Percentiles rank a stretch among this genome's conserved stretches.
phyloP scores from a whole-genome alignment of 2,797 vertebrate genomes.

The Natrix natrix region DNA sequence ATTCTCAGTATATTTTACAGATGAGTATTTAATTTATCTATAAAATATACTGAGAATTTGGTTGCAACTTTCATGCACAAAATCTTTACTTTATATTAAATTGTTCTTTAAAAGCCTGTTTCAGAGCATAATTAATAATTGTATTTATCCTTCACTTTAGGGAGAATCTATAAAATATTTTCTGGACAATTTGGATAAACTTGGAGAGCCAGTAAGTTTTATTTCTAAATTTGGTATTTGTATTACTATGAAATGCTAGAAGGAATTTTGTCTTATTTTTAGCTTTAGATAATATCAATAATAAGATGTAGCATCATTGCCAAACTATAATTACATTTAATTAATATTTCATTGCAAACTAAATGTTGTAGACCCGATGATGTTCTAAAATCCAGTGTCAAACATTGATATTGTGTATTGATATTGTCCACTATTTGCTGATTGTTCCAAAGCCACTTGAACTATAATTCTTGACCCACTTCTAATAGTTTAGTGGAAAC shows the following conservation, averaged over 20 bases:
- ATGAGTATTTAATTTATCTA: not conserved
- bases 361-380: not conserved
- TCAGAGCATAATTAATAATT: conserved; percentile 45
- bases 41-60: too few relatives aligned
- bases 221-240: not conserved
- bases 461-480: not conserved
- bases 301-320: not conserved
- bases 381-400: not conserved
- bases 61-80: conserved; percentile 28
- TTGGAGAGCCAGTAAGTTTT: conserved; percentile 88
- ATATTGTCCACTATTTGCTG: not conserved
- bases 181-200: conserved; percentile 98
- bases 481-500: not conserved
- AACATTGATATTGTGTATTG: not conserved
- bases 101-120: conserved; percentile 18
- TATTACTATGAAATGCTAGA: not conserved
- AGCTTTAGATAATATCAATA: not conserved
- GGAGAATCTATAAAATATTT: conserved; percentile 99
- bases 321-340: not conserved
- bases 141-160: conserved; percentile 72
- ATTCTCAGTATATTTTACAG: not conserved
- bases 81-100: conserved; percentile 28
- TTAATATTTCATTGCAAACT: not conserved
- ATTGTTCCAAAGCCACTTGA: not conserved
- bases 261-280: not conserved